Conservation (phyloP, 2,888 invertebrate genomes). For the Quadroppia sp. region DNA sequence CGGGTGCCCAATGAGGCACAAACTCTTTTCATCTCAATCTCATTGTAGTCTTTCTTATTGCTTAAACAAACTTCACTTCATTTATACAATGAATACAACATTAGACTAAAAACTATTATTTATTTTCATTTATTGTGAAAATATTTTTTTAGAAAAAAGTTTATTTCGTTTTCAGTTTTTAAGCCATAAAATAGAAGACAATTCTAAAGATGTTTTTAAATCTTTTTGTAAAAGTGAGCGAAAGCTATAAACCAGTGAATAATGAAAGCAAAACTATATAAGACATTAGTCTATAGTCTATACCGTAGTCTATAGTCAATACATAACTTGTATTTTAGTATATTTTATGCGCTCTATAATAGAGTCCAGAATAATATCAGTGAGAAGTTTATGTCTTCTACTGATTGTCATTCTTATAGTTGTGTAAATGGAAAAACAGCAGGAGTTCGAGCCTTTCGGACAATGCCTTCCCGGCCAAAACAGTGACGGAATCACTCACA, state of each 20-base stretch:
- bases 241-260: too few species aligned
- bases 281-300: too few species aligned
- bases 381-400: background rate
- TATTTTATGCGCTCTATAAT: too few species aligned
- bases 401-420: slow-evolving; percentile 17
- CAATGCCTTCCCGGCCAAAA: background rate
- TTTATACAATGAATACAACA: background rate
- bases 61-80: slow-evolving; percentile 4
- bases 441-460: slow-evolving; percentile 15
- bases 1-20: slow-evolving; percentile 19
- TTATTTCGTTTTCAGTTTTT: background rate
- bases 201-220: too few species aligned
- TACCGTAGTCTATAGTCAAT: too few species aligned
- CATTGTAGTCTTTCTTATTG: slow-evolving; percentile 16
- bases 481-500: slow-evolving; percentile 13
- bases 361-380: too few species aligned
- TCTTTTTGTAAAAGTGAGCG: too few species aligned
- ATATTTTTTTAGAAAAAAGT: background rate
- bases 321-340: too few species aligned
- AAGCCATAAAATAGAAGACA: too few species aligned
- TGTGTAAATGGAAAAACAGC: slow-evolving; percentile 11
- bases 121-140: background rate
- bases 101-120: background rate
- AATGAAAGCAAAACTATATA: too few species aligned
- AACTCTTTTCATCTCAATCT: slow-evolving; percentile 1